Base-by-base conservation (phyloP, 2,888 invertebrate species). In the Coleophora deauratella region DNA sequence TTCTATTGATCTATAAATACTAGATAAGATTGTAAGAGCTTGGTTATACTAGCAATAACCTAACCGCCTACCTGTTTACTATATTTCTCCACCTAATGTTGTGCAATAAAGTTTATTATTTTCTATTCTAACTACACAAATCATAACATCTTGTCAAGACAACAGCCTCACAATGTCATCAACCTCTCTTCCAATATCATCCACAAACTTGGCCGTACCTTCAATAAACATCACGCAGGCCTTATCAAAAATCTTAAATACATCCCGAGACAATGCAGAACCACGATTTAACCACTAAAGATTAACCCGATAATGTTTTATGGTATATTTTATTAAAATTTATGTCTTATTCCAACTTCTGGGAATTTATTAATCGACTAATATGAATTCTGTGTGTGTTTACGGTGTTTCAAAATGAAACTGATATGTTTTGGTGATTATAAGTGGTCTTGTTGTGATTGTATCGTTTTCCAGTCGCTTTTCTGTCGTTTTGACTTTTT, bases 291-390 rank as follows among this genome's bases (percentile, higher is more conserved):
- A 42, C 46, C 66, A 75, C 65, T 72, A 72, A 58, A 80, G 80
- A 82, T 82, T 55, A 60, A 57, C 61, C 62, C 51, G 36, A 41
- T 53, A 58, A 64, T 62, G 58, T 49, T 57, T 71, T 75, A 74
- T 73, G 69, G 71, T 68, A 64, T 74, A 77, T 79, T 77, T 78
- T 78, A 79, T 74, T 72, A 71, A 78, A 82, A 85, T 84, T 82
- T 84, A 84, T 84, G 80, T 85, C 82, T 84, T 79, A 84, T 76
- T 82, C 62, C 62, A 59, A 66, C 57, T 85, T 84, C 85, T 68
- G 47, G 52, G 85, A 82, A 84, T 79, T 79, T 79, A 82, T 79
- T 81, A 82, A 84, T 82, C 79, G 78, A 65, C 74, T 77, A 76
- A 80, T 84, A 78, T 78, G 82, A 76, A 85, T 84, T 79, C 84